Percentiles rank a stretch among this genome's conserved stretches.
Evolutionary conservation across 2,113 vertebrate genomes (phyloP).

Genomic region (Varanus salvator): DNA sequence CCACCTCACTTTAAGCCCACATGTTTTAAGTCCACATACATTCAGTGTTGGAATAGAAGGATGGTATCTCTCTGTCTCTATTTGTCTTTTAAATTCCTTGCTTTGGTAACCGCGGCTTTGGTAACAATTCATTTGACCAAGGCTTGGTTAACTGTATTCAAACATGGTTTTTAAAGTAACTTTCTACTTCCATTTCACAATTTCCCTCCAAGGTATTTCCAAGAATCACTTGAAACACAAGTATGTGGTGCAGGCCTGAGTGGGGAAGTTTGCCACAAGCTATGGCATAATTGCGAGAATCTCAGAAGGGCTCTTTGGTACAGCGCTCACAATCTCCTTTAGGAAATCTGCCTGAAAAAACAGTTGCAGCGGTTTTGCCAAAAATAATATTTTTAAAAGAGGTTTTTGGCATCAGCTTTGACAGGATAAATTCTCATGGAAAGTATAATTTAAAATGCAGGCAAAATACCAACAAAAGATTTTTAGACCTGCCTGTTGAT

Average conservation of each 20-base stretch:
- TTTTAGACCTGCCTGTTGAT: not conserved
- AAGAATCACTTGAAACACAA: slow-evolving; percentile 6
- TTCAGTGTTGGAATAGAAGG: no score
- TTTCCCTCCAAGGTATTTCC: slow-evolving; percentile 4
- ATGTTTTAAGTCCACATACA: no score
- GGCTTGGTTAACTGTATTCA: not conserved
- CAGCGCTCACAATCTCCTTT: not conserved
- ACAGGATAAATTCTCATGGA: slow-evolving; percentile 38
- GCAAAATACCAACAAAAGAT: slow-evolving; percentile 3
- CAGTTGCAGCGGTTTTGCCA: slow-evolving; percentile 18
- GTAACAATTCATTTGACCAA: not conserved
- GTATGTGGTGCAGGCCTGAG: not conserved
- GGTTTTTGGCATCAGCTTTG: slow-evolving; percentile 23
- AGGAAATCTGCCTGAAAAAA: slow-evolving; percentile 5
- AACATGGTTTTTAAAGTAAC: not conserved
- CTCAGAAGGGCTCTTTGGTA: not conserved
- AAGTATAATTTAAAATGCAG: slow-evolving; percentile 54
- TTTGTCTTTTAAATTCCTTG: not conserved
- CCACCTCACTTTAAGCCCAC: not conserved
- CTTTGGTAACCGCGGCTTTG: not conserved
- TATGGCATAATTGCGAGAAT: slow-evolving; percentile 14
- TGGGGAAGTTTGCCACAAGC: slow-evolving; percentile 12
- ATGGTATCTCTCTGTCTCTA: not conserved
- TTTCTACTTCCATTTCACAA: not conserved
- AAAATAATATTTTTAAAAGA: slow-evolving; percentile 51